Evolutionary conservation across 1,140 invertebrate genomes (phyloP).

Genomic region (Charaxes varanes): DNA sequence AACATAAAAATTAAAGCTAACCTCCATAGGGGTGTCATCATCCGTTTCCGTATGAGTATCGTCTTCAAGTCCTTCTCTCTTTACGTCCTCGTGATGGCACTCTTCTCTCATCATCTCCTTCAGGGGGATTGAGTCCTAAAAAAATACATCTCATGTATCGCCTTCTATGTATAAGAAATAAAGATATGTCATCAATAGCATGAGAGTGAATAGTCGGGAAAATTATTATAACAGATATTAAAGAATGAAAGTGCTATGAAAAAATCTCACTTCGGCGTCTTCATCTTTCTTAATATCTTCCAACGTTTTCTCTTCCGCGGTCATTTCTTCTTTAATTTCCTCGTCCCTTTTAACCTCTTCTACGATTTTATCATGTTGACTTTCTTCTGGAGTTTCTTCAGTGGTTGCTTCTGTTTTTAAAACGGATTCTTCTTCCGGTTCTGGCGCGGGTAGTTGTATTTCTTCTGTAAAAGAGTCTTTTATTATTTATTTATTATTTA

Average conservation of each 20-base stretch:
- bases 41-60: constrained; percentile 72
- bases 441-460: constrained; percentile 3
- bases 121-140: constrained; percentile 50
- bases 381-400: constrained; percentile 13
- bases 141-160: no score
- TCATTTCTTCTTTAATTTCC: constrained; percentile 10
- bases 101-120: constrained; percentile 49
- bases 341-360: constrained; percentile 11
- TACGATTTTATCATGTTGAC: constrained; percentile 1
- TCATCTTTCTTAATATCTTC: constrained; percentile 42
- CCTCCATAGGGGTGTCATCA: constrained; percentile 77
- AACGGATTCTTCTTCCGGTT: constrained; percentile 13
- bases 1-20: constrained; percentile 22
- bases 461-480: constrained; percentile 8
- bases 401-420: constrained; percentile 9
- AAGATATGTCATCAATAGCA: no score
- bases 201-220: no score
- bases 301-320: constrained; percentile 24
- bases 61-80: constrained; percentile 25
- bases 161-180: no score
- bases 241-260: not conserved
- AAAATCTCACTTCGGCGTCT: constrained; percentile 44
- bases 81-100: constrained; percentile 18
- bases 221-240: no score
- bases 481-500: no score